Base-by-base conservation (phyloP, 2,113 vertebrate genomes). In the Strigops habroptila region DNA sequence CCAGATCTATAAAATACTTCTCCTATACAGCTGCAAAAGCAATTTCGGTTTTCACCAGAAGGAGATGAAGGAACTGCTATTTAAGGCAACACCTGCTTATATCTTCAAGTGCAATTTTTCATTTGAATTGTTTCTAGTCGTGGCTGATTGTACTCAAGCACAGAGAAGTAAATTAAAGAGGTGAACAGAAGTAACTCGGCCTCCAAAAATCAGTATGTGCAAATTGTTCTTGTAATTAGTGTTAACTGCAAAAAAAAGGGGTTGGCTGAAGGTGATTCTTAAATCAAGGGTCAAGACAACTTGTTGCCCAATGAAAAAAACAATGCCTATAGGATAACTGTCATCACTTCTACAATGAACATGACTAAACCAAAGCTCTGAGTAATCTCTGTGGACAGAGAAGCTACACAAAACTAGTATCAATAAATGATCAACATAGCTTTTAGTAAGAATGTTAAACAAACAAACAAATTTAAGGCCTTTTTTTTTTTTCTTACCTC, bases 51-150 rank as follows among this genome's bases (percentile, higher is more conserved):
- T 88, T 77, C 43, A 51, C 31, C 13, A 81, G 33, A 82, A 69
- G 31, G 39, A 77, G 44, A 65, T 49, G 67, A 63, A 82, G n/a
- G 24, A 71, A 24, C 24, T 39, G 33, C 43, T 93, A n/a, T 75
- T 92, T 75, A 71, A 83, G 4, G 31, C 25, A 92, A 67, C 33
- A 92, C 10, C 33, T 81, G 55, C 35, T 81, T 80, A 17, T 53
- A 81, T 25, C 39, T 80, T 77, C 76, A 88, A 74, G 46, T 43
- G 68, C n/a, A 86, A 84, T 81, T 88, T 93, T 93, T 93, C 39
- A 81, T 84, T 74, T 81, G 46, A 81, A 81, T 78, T 81, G 51
- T 70, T 93, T 90, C 64, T 67, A 70, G n/a, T 86, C 90, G 90
- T 37, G 77, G 41, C 14, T 84, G 76, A 90, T 60, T 77, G 51